phyloP scores from a whole-genome alignment of 1,140 invertebrate genomes.

The Drosophila melanica region DNA sequence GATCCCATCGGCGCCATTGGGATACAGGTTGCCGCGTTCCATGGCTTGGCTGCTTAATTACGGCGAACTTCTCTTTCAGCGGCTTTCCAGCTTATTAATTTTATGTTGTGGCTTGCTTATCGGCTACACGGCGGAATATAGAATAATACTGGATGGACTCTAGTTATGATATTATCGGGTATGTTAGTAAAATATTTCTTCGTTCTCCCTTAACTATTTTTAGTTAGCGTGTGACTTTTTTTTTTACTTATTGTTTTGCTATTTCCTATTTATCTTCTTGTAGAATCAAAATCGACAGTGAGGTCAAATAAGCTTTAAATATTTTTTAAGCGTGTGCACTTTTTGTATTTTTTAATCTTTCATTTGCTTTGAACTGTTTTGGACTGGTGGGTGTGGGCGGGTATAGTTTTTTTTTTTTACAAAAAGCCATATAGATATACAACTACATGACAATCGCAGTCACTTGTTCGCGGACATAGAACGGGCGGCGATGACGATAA shows the following conservation, averaged over 20 bases:
- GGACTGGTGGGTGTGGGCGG: constrained; percentile 41
- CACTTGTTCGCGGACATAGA: constrained; percentile 30
- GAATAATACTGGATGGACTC: constrained; percentile 42
- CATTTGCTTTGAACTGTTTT: constrained; percentile 6
- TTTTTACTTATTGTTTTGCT: constrained; percentile 1
- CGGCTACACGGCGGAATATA: constrained; percentile 28
- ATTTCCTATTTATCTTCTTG: not conserved
- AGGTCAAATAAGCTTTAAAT: constrained; percentile 11
- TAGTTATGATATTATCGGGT: constrained; percentile 20
- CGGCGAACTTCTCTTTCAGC: constrained; percentile 1
- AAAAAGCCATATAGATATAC: not conserved
- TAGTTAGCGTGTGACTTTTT: constrained; percentile 49
- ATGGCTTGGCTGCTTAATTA: constrained; percentile 34
- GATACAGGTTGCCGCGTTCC: constrained; percentile 39
- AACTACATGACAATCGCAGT: constrained; percentile 22
- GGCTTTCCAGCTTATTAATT: constrained; percentile 1
- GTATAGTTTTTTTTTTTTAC: constrained; percentile 19
- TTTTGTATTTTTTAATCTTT: not conserved
- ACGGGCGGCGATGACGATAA: constrained; percentile 43
- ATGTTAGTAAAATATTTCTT: constrained; percentile 1
- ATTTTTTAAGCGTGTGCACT: constrained; percentile 3
- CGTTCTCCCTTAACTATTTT: constrained; percentile 54
- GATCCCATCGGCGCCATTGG: constrained; percentile 25
- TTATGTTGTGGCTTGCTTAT: constrained; percentile 6
- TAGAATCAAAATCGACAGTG: not conserved